phyloP scores from a whole-genome alignment of 2,888 invertebrate genomes.

The Pycnomerus fuliginosus region DNA sequence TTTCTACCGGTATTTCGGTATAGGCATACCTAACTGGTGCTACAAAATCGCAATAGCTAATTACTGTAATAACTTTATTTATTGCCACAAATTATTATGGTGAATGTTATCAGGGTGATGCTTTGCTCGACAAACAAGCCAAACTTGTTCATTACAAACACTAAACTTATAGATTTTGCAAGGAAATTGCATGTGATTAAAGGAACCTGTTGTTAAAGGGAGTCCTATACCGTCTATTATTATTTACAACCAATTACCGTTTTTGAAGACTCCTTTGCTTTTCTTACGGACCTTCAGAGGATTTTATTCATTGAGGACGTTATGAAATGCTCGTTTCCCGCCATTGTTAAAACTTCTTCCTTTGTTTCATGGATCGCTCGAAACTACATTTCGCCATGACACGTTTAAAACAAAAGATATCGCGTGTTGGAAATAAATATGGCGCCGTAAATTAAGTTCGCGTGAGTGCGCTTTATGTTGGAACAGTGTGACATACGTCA shows the following conservation, averaged over 20 bases:
- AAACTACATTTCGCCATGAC: conserved; percentile 50
- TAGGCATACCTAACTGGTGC: no score
- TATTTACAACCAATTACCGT: no score
- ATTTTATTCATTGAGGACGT: conserved; percentile 18
- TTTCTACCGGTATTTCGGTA: no score
- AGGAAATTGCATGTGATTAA: no score
- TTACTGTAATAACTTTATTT: conserved; percentile 16
- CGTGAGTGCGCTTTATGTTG: conserved; percentile 52
- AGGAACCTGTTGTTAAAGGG: no score
- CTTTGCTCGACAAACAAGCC: conserved; percentile 13
- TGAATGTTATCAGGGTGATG: conserved; percentile 7
- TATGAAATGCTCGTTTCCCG: conserved; percentile 22
- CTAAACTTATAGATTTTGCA: no score
- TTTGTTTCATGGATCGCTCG: conserved; percentile 42
- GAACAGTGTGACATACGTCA: conserved; percentile 47
- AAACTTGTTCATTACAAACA: conserved; percentile 10
- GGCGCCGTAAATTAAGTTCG: conserved; percentile 54
- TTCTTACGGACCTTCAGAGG: conserved; percentile 14
- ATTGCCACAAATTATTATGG: conserved; percentile 12
- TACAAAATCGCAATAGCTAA: conserved; percentile 13
- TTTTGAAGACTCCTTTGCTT: no score
- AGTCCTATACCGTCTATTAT: no score
- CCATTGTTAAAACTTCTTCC: conserved; percentile 36
- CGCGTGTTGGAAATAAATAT: conserved; percentile 54
- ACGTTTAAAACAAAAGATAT: conserved; percentile 54